Percentiles rank a stretch among this genome's conserved stretches.
Conservation (phyloP, 2,888 invertebrate species). For the Ennomos fuscantarius region DNA sequence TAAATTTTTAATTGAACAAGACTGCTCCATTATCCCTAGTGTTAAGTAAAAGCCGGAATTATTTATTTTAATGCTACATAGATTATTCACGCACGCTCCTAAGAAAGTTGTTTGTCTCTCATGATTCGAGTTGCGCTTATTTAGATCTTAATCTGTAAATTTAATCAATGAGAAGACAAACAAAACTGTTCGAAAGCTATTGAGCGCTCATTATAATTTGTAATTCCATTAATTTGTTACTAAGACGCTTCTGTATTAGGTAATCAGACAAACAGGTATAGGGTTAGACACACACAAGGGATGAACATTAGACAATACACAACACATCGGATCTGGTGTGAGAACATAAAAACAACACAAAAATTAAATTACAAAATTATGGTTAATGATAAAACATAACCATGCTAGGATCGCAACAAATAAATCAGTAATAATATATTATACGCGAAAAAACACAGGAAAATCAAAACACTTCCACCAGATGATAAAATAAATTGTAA, state of each 20-base stretch:
- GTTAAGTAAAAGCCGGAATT: constrained; percentile 7
- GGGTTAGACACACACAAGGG: constrained; percentile 95
- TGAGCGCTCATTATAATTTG: constrained; percentile 72
- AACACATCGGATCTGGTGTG: constrained; percentile 87
- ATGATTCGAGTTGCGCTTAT: constrained; percentile 70
- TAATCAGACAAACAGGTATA: constrained; percentile 82
- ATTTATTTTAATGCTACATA: constrained; percentile 19
- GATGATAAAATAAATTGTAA: constrained; percentile 79
- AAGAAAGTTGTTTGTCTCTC: constrained; percentile 56
- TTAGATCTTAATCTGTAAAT: constrained; percentile 58
- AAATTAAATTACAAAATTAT: constrained; percentile 63
- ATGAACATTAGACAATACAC: constrained; percentile 96
- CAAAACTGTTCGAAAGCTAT: constrained; percentile 80
- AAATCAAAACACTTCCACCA: constrained; percentile 85
- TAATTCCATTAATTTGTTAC: constrained; percentile 57
- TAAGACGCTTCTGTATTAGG: constrained; percentile 72
- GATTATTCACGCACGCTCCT: constrained; percentile 31
- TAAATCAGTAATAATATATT: constrained; percentile 62
- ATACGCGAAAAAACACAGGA: constrained; percentile 80
- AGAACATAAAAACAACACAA: constrained; percentile 70
- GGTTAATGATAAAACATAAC: constrained; percentile 71
- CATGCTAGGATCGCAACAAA: constrained; percentile 81
- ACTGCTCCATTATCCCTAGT: constrained; percentile 18
- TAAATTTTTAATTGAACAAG: constrained; percentile 27
- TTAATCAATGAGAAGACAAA: constrained; percentile 72